Conservation (phyloP, 1,140 invertebrate genomes). For the Lordiphosa stackelbergi region DNA sequence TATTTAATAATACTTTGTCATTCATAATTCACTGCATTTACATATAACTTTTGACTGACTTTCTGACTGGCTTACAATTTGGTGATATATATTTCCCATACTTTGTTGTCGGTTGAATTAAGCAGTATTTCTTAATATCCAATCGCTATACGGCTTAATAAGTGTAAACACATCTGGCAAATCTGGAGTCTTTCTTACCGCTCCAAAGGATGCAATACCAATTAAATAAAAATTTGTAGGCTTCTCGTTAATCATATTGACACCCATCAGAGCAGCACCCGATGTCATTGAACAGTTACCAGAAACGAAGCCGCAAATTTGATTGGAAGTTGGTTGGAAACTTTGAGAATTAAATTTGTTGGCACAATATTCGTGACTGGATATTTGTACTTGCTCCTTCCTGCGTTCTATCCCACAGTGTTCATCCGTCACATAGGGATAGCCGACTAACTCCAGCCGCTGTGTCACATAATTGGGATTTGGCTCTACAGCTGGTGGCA, state of each 20-base stretch:
- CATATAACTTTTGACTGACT: no score
- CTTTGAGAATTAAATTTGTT: not conserved
- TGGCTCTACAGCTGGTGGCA: not conserved
- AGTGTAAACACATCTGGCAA: slow-evolving; percentile 8
- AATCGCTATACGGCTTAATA: slow-evolving; percentile 19
- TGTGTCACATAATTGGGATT: not conserved
- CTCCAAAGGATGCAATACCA: slow-evolving; percentile 5
- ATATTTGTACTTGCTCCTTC: slow-evolving; percentile 2
- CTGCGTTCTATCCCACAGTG: not conserved
- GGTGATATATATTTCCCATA: no score
- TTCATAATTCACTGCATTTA: no score
- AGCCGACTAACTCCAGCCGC: slow-evolving; percentile 3
- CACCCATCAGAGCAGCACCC: slow-evolving; percentile 22
- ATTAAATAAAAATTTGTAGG: slow-evolving; percentile 15
- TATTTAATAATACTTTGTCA: no score
- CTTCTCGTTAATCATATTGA: slow-evolving; percentile 6
- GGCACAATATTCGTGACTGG: not conserved
- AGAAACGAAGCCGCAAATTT: slow-evolving; percentile 9
- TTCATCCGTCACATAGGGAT: not conserved
- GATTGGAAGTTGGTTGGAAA: not conserved
- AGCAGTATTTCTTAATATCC: slow-evolving; percentile 16
- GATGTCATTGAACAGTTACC: slow-evolving; percentile 7
- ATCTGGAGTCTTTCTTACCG: no score
- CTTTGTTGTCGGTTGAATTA: no score
- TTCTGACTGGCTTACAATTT: no score